Base-by-base conservation (phyloP, 2,888 invertebrate species). In the Liopterus haemorrhoidalis region DNA sequence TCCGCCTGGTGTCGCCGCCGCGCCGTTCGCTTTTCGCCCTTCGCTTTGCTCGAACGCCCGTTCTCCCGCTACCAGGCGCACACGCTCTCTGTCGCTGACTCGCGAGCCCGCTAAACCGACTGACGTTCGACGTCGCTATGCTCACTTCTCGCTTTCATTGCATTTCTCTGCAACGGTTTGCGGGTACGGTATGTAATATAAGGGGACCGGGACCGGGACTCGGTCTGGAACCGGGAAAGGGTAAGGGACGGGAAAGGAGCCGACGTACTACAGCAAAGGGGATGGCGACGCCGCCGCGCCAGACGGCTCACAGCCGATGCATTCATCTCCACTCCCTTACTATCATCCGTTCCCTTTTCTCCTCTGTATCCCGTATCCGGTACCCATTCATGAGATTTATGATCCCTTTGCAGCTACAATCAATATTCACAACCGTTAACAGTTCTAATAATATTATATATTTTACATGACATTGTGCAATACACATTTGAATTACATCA, bases 41-140 rank as follows among this genome's bases (percentile, higher is more conserved):
- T n/a, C n/a, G n/a, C n/a, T n/a, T n/a, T n/a, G n/a, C 46, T 46
- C 42, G 41, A 46, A 40, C 49, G 38, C 46, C 36, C 50, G 50
- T 21, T 19, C 35, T 33, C 33, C 46, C 43, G 30, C 49, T 45
- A 32, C 45, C 41, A 20, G 40, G 48, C 30, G 35, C 33, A 27
- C 33, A 35, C 36, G 41, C 35, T 32, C 12, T 15, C 9, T 14
- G 30, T 15, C 20, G 30, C 30, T 30, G 40, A 30, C 31, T 28
- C 40, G 40, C 40, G 40, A 28, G 31, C 37, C 19, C 49, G 49
- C 37, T 37, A 25, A 45, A 46, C 46, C 42, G 46, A 46, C 49
- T 42, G 49, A 41, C 49, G 49, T 39, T 46, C 43, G 39, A 31
- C 49, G 46, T 50, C 48, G 48, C 46, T 46, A 50, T 46, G 46